Percentiles rank a stretch among this genome's conserved stretches.
Conservation (phyloP, 2,888 invertebrate genomes). For the Sceliomorpha sp. region DNA sequence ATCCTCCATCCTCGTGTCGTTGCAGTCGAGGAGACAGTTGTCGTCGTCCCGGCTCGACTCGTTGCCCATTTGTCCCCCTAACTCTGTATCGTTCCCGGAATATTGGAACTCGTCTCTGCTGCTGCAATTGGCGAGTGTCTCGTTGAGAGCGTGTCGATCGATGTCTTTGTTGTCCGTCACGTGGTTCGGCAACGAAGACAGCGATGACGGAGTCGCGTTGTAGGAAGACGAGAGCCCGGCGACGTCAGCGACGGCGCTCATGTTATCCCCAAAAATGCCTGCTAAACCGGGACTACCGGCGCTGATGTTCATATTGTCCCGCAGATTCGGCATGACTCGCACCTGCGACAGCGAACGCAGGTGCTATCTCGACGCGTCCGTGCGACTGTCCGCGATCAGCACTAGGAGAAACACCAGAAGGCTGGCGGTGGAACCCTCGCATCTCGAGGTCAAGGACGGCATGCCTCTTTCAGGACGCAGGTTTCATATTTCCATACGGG, state of each 20-base stretch:
- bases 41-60: slow-evolving; percentile 53
- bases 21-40: slow-evolving; percentile 69
- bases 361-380: slow-evolving; percentile 67
- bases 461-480: slow-evolving; percentile 68
- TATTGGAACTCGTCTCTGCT: slow-evolving; percentile 11
- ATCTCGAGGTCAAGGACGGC: slow-evolving; percentile 73
- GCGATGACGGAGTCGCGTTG: slow-evolving; percentile 37
- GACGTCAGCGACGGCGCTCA: slow-evolving; percentile 70
- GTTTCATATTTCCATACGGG: slow-evolving; percentile 36
- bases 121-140: slow-evolving; percentile 27
- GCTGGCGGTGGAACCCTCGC: slow-evolving; percentile 69
- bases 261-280: slow-evolving; percentile 76
- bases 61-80: slow-evolving; percentile 58
- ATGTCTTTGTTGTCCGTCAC: slow-evolving; percentile 43
- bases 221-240: slow-evolving; percentile 54
- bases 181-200: slow-evolving; percentile 44
- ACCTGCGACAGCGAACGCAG: slow-evolving; percentile 71
- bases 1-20: slow-evolving; percentile 79
- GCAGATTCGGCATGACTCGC: slow-evolving; percentile 73
- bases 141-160: slow-evolving; percentile 35
- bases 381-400: slow-evolving; percentile 45
- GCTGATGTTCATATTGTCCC: slow-evolving; percentile 73
- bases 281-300: slow-evolving; percentile 74
- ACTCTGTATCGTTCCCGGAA: slow-evolving; percentile 46
- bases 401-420: slow-evolving; percentile 59